Percentiles rank a stretch among this genome's conserved stretches.
Evolutionary conservation across 2,797 vertebrate genomes (phyloP).

Genomic region (Lacerta viridis): DNA sequence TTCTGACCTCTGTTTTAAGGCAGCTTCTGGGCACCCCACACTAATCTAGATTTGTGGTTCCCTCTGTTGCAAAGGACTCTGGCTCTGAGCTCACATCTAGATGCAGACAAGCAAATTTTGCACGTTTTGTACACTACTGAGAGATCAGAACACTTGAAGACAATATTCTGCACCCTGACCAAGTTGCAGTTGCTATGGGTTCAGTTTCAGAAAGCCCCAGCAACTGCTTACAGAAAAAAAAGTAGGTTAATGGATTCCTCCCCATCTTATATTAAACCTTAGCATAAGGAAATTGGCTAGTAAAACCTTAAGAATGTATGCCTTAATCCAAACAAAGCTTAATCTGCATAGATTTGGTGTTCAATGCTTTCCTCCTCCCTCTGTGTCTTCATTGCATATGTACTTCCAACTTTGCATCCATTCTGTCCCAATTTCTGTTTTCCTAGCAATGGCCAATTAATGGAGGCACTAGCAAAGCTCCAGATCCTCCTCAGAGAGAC

Average conservation of each 20-base stretch:
- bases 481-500: constrained; percentile 94
- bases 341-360: constrained; percentile 53
- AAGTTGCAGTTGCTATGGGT: constrained; percentile 30
- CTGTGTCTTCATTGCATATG: constrained; percentile 5
- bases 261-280: constrained; percentile 20
- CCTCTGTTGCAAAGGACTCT: neutral
- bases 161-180: constrained; percentile 41
- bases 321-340: constrained; percentile 57
- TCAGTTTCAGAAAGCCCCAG: constrained; percentile 42
- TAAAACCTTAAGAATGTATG: constrained; percentile 53
- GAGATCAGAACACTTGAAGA: constrained; percentile 43
- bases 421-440: constrained; percentile 37
- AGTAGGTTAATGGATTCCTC: constrained; percentile 39
- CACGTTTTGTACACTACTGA: neutral
- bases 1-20: neutral
- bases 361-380: constrained; percentile 47
- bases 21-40: neutral
- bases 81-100: neutral
- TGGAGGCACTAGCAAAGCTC: constrained; percentile 91
- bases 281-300: constrained; percentile 42
- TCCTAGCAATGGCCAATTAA: constrained; percentile 93
- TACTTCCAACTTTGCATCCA: constrained; percentile 15
- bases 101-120: neutral
- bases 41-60: neutral
- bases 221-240: constrained; percentile 48